These are phyloP conservation scores for Microtus ochrogaster DNA, from an alignment of 2,113 vertebrate species.

Conservation along the genomic window DNA sequence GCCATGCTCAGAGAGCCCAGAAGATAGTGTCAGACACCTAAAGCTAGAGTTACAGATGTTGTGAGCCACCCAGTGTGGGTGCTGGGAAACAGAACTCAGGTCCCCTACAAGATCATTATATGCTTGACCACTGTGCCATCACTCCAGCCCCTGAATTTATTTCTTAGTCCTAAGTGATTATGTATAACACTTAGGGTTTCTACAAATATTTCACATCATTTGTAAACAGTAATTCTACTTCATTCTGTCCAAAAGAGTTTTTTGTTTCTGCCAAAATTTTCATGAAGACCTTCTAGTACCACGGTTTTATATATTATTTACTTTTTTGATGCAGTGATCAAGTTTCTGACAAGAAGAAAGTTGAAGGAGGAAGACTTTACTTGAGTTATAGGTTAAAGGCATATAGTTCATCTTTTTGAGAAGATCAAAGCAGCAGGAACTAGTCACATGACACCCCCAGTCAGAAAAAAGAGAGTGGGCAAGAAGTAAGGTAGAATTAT, in stretches of 20 bases:
- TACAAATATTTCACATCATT: not conserved
- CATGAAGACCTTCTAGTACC: not conserved
- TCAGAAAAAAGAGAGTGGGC: not conserved
- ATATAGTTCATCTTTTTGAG: not conserved
- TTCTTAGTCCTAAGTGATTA: not conserved
- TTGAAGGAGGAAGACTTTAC: not conserved
- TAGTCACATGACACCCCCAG: not conserved
- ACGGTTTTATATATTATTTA: not conserved
- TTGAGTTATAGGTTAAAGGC: no score
- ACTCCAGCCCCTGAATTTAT: not conserved
- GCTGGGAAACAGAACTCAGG: not conserved
- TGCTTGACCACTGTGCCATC: not conserved
- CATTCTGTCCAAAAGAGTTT: not conserved
- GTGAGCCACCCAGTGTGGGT: not conserved
- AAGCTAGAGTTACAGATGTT: not conserved
- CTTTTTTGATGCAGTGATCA: not conserved
- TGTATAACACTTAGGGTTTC: not conserved
- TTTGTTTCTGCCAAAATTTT: not conserved
- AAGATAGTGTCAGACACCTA: not conserved
- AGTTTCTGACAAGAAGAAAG: not conserved
- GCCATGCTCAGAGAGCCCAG: not conserved
- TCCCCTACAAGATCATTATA: not conserved
- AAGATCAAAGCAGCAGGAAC: fast-evolving
- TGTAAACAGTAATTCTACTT: not conserved
- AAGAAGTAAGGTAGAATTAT: not conserved